Base-by-base conservation (phyloP, 1,140 invertebrate genomes). In the Drosophila pseudoananassae region DNA sequence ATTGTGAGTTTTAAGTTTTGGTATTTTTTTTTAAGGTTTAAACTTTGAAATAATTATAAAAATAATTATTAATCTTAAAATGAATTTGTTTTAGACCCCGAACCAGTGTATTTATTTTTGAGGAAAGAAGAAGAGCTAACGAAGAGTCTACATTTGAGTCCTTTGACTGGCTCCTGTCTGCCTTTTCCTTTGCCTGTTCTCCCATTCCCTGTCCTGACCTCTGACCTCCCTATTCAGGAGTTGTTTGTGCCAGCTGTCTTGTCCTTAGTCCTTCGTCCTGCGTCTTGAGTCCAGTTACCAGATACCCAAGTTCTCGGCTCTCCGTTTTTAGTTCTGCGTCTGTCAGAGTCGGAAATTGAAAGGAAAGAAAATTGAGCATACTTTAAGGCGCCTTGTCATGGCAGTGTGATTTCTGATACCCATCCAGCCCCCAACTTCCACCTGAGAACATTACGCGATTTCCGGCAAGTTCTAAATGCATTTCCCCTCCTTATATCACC, bases 291-390 rank as follows among this genome's bases (percentile, higher is more conserved):
- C 53, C 54, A 17, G 20, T 57, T 40, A 40, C 31, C 31, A 33
- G 31, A 20, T 33, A 9, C 31, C 9, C 52, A 27, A 25, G 31
- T 25, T 12, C 12, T 54, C 6, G 10, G 15, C 25, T 15, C 14
- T 7, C 36, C 5, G 40, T 43, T 29, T 36, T 9, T 5, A 12
- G 20, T 9, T 29, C 55, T 55, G 79, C 54, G 36, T 64, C 57
- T 79, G 80, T 84, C 80, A 84, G 76, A 56, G 46, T 56, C 50
- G 72, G 61, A 84, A 84, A 85, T 85, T 84, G 81, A 55, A 81
- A 68, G 61, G 54, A 66, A 83, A 57, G 76, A 76, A 79, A 80
- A 81, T 69, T 69, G 56, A 81, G 45, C 77, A 80, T 72, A 76
- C 76, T 83, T 76, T 76, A 72, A 68, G 61, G 51, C 65, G 45